phyloP scores from a whole-genome alignment of 2,888 invertebrate species.

The Pachydiplax longipennis region DNA sequence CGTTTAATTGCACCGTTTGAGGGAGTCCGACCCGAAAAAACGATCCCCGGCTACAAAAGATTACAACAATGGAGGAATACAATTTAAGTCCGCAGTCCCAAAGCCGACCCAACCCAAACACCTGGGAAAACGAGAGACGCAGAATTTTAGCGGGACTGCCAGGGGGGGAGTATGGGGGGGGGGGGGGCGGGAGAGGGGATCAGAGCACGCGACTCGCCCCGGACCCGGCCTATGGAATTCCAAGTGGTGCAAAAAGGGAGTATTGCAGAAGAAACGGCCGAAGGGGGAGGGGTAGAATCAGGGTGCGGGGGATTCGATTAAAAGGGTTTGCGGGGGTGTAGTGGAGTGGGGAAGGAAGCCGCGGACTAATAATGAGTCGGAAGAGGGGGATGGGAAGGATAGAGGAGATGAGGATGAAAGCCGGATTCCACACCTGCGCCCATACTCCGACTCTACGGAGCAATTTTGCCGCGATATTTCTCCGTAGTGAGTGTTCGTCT shows the following conservation, averaged over 20 bases:
- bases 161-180: neutral
- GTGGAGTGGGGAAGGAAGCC: neutral
- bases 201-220: conserved; percentile 30
- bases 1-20: too few species aligned
- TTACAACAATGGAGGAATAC: neutral
- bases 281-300: neutral
- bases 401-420: neutral
- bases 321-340: neutral
- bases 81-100: neutral
- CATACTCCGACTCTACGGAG: neutral
- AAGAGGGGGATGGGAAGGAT: neutral
- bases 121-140: neutral
- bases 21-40: too few species aligned
- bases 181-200: neutral
- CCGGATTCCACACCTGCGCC: neutral
- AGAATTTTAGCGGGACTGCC: neutral
- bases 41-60: too few species aligned
- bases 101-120: neutral
- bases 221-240: conserved; percentile 34
- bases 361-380: neutral
- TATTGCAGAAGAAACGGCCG: neutral
- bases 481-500: neutral
- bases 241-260: conserved; percentile 22
- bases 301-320: neutral
- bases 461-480: neutral